Conservation (phyloP, 2,113 vertebrate species). For the Ameiurus melas region DNA sequence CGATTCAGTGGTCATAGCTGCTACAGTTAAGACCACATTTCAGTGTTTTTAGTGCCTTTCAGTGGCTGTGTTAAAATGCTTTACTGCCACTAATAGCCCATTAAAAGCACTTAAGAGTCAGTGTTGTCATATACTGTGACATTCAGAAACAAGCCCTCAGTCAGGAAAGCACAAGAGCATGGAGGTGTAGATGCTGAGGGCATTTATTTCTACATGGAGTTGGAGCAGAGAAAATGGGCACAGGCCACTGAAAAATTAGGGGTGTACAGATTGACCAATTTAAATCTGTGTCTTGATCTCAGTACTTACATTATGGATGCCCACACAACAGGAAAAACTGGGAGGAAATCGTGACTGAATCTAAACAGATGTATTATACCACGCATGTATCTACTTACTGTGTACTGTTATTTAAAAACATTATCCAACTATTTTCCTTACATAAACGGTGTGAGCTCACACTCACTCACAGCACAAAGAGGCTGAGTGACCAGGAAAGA, state of each 20-base stretch:
- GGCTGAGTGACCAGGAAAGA: background rate
- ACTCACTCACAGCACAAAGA: background rate
- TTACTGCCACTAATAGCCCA: constrained; percentile 71
- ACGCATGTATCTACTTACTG: background rate
- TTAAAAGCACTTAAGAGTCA: constrained; percentile 70
- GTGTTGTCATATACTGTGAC: constrained; percentile 65
- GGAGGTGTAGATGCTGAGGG: constrained; percentile 13
- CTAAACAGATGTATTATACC: background rate
- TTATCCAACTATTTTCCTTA: background rate
- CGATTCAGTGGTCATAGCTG: constrained; percentile 54
- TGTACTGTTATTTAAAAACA: background rate
- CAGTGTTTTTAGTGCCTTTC: constrained; percentile 56
- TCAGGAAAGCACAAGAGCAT: constrained; percentile 51
- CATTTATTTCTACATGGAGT: background rate
- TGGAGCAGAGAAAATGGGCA: background rate
- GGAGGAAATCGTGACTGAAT: background rate
- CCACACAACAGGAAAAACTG: constrained; percentile 3
- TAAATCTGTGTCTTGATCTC: background rate
- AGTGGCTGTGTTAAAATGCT: constrained; percentile 67
- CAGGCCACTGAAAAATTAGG: constrained; percentile 2
- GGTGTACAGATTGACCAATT: background rate
- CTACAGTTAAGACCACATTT: constrained; percentile 58
- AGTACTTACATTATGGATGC: background rate
- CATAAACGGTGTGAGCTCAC: background rate
- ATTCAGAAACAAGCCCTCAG: constrained; percentile 61